A percentile compares a stretch with the other conserved stretches of the same genome.
These are phyloP conservation scores for Etheostoma nigrum DNA, from an alignment of 2,797 vertebrate species.

Conservation along the genomic window DNA sequence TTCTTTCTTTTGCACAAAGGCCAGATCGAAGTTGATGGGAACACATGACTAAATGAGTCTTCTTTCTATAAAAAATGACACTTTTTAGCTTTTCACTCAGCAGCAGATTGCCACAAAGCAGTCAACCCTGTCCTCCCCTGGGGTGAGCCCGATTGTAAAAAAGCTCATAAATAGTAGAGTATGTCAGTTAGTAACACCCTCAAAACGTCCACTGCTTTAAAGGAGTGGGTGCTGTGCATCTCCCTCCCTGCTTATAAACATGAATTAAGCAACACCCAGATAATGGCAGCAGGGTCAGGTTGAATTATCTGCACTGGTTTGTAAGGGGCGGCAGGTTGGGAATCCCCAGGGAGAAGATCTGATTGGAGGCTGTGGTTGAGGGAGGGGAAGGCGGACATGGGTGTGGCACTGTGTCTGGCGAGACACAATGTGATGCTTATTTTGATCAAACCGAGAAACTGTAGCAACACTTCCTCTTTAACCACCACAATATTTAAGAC, in stretches of 20 bases:
- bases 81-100: conserved; percentile 46
- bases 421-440: conserved; percentile 18
- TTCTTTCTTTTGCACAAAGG: conserved; percentile 23
- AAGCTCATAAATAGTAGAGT: conserved; percentile 75
- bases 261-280: conserved; percentile 55
- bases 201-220: conserved; percentile 47
- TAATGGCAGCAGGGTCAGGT: conserved; percentile 37
- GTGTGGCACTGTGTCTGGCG: conserved; percentile 59
- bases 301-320: conserved; percentile 59
- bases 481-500: conserved; percentile 2
- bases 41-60: conserved; percentile 8
- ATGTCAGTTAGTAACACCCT: conserved; percentile 67
- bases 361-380: conserved; percentile 46
- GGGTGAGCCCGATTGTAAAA: conserved; percentile 54
- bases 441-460: conserved; percentile 17
- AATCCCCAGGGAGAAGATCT: conserved; percentile 56
- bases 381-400: conserved; percentile 29
- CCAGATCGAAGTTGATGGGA: conserved; percentile 51
- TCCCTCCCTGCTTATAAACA: conserved; percentile 48
- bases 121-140: conserved; percentile 56
- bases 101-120: conserved; percentile 61
- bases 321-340: conserved; percentile 58
- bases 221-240: conserved; percentile 53
- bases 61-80: conserved; percentile 49
- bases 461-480: conserved; percentile 24